phyloP scores from a whole-genome alignment of 1,140 invertebrate genomes.

The Papilio polyxenes region DNA sequence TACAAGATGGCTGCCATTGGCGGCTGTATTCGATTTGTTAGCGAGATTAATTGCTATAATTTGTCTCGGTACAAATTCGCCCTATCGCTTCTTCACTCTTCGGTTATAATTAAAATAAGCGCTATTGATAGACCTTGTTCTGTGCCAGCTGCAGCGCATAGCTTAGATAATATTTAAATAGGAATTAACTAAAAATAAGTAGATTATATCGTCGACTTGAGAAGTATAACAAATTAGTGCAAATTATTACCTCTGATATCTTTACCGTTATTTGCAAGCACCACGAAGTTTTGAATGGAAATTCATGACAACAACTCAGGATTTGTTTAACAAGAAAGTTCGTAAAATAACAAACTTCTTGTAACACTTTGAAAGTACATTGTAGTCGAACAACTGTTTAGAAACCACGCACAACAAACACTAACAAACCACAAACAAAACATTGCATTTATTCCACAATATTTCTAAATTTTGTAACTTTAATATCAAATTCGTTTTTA shows the following conservation, averaged over 20 bases:
- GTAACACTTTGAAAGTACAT: no score
- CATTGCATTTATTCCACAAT: no score
- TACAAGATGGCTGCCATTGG: constrained; percentile 18
- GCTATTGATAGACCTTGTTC: constrained; percentile 46
- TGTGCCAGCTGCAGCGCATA: constrained; percentile 13
- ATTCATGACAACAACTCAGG: background rate
- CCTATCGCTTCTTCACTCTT: constrained; percentile 39
- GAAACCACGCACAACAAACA: no score
- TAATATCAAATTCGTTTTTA: no score
- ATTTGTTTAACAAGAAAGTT: background rate
- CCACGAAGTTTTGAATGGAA: background rate
- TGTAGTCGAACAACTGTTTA: no score
- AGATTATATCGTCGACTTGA: background rate
- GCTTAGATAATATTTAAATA: constrained; percentile 13
- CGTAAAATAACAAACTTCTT: no score
- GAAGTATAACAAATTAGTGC: background rate
- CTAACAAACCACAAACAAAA: no score
- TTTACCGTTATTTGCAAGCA: no score
- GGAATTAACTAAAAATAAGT: background rate
- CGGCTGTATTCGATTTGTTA: constrained; percentile 9
- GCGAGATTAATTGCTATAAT: constrained; percentile 30
- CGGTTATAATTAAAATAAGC: constrained; percentile 55
- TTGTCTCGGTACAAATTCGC: constrained; percentile 25
- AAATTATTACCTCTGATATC: background rate
- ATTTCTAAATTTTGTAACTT: no score